Evolutionary conservation across 1,140 invertebrate genomes (phyloP).

Genomic region (Procambarus clarkii): DNA sequence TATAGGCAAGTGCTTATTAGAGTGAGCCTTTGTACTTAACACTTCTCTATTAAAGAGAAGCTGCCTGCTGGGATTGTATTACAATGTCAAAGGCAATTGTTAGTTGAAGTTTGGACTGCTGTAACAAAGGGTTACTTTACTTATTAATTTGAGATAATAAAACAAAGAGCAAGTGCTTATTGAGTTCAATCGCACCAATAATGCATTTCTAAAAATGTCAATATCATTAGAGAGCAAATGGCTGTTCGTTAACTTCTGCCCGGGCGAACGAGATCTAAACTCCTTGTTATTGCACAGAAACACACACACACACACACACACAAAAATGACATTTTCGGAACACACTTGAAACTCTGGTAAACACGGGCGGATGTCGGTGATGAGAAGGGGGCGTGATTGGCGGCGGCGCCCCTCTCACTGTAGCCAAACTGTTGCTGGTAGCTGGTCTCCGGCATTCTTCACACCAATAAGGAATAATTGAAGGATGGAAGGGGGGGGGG

Average conservation of each 20-base stretch:
- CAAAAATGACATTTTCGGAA: slow-evolving; percentile 22
- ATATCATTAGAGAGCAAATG: slow-evolving; percentile 54
- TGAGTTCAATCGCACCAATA: slow-evolving; percentile 49
- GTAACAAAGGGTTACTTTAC: slow-evolving; percentile 36
- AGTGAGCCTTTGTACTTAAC: slow-evolving; percentile 18
- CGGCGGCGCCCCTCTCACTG: background rate
- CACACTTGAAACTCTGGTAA: slow-evolving; percentile 20
- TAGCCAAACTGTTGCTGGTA: background rate
- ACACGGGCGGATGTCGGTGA: background rate
- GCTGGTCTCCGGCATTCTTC: background rate
- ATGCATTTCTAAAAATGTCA: slow-evolving; percentile 57
- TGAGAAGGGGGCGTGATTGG: background rate
- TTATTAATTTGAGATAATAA: slow-evolving; percentile 57
- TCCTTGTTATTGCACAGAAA: slow-evolving; percentile 21
- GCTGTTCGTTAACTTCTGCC: slow-evolving; percentile 9
- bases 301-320: background rate
- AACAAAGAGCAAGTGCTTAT: slow-evolving; percentile 45
- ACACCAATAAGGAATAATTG: background rate
- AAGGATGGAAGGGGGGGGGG: background rate
- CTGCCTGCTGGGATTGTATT: slow-evolving; percentile 12
- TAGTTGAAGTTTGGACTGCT: slow-evolving; percentile 49
- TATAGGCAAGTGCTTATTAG: slow-evolving; percentile 41
- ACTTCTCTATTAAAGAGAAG: slow-evolving; percentile 7
- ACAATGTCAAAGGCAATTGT: slow-evolving; percentile 52
- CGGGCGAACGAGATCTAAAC: slow-evolving; percentile 18